Base-by-base conservation (phyloP, 2,113 vertebrate genomes). In the Chaetodon auriga region DNA sequence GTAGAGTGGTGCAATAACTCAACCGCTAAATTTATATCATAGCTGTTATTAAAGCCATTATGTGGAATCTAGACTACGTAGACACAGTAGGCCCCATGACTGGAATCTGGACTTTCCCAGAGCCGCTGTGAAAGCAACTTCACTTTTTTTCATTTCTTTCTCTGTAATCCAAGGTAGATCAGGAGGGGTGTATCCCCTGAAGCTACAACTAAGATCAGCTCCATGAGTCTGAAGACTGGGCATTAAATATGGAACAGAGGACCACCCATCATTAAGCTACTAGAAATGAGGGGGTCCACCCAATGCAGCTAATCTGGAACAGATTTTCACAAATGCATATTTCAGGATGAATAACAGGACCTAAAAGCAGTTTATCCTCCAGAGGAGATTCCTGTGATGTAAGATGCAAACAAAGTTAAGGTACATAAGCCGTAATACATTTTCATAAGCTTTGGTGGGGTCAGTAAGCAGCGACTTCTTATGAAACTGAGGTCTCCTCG, bases 41-140 rank as follows among this genome's bases (percentile, higher is more conserved):
- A 53, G 60, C 45, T 7, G 64, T 23, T 18, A 77, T 62, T 62
- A 83, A 77, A 74, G 7, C 41, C 7, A 68, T 71, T 80, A 58
- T 18, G 51, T 63, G 79, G 69, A 80, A 68, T 77, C 9, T 14
- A 60, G 55, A 61, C 45, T 57, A n/a, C 8, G 1, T 19, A 70
- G 53, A 76, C 25, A 68, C 18, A 16, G 38, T 23, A 49, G n/a
- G 61, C 58, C 64, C 13, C n/a, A 30, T 74, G 80, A 82, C 66
- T 70, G 81, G 43, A 75, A 46, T 62, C 70, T 73, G 86, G 85
- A 90, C 72, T 90, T 89, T 86, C 90, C 84, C 80, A 53, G 35
- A 69, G 48, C 54, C 1, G 30, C 58, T 36, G 68, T 64, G 23
- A 84, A 84, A 82, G 45, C 25, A 57, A 68, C 38, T 82, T 88